Conservation (phyloP, 1,140 invertebrate species). For the Bombyx mandarina region DNA sequence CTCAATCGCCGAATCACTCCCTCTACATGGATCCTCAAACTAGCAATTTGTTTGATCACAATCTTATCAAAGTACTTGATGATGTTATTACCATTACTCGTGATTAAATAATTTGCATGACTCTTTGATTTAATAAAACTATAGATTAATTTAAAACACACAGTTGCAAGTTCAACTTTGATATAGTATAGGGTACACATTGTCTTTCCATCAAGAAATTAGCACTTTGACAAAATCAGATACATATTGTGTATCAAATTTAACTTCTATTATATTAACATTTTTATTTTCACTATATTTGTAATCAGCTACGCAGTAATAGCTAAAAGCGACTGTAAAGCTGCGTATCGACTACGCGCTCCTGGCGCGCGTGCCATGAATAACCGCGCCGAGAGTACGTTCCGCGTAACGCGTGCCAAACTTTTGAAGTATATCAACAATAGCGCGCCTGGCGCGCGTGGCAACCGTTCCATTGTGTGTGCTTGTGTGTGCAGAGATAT, state of each 20-base stretch:
- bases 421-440: conserved; percentile 23
- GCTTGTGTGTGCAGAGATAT: conserved; percentile 14
- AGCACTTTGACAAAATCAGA: conserved; percentile 5
- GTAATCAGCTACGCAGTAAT: conserved; percentile 14
- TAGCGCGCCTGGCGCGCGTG: conserved; percentile 20
- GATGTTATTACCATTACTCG: conserved; percentile 29
- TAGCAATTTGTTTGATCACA: conserved; percentile 5
- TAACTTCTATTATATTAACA: conserved; percentile 9
- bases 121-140: conserved; percentile 28
- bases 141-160: conserved; percentile 1
- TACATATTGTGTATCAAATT: conserved; percentile 8
- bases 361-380: conserved; percentile 8
- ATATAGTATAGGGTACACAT: conserved; percentile 6
- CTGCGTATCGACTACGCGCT: conserved; percentile 12
- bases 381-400: conserved; percentile 6
- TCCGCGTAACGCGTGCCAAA: conserved; percentile 21
- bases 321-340: conserved; percentile 10
- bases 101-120: conserved; percentile 35
- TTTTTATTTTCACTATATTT: conserved; percentile 12
- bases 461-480: conserved; percentile 16
- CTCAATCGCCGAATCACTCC: conserved; percentile 19
- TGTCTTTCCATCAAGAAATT: not conserved
- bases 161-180: not conserved
- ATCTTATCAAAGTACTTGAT: conserved; percentile 21
- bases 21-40: too few species aligned